A percentile compares a stretch with the other conserved stretches of the same genome.
These are phyloP conservation scores for Ptyas mucosa DNA, from an alignment of 2,113 vertebrate species.

Conservation along the genomic window DNA sequence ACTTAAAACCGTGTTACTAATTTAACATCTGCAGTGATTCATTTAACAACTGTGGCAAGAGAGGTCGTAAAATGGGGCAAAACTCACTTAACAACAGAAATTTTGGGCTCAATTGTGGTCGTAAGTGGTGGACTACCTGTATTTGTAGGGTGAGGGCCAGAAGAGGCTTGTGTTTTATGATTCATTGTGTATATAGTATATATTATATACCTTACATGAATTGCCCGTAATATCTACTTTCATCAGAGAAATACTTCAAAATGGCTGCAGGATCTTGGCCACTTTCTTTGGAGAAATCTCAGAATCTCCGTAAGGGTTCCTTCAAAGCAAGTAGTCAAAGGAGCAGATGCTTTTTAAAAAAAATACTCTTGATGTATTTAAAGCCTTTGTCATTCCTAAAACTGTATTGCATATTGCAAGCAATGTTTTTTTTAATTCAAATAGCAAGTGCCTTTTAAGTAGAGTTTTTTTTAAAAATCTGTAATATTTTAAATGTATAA, in stretches of 20 bases:
- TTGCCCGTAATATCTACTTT: background rate
- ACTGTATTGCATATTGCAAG: conserved; percentile 38
- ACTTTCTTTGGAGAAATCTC: background rate
- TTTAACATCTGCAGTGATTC: too few species aligned
- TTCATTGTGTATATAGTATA: background rate
- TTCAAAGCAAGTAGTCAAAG: background rate
- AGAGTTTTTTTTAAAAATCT: conserved; percentile 7
- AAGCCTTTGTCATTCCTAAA: conserved; percentile 26
- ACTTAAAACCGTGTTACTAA: too few species aligned
- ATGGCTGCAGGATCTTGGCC: background rate
- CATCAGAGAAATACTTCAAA: background rate
- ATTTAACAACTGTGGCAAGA: too few species aligned
- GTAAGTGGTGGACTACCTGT: too few species aligned
- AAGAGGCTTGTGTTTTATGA: background rate
- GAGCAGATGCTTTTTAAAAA: background rate
- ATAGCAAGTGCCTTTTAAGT: conserved; percentile 1
- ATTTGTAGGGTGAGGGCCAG: background rate
- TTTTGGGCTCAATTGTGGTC: too few species aligned
- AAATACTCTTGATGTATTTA: conserved; percentile 20
- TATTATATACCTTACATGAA: background rate
- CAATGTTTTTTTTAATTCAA: conserved; percentile 23
- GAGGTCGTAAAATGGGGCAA: too few species aligned
- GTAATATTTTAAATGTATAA: conserved; percentile 9
- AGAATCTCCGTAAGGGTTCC: background rate
- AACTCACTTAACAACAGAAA: too few species aligned